Percentiles rank a stretch among this genome's conserved stretches.
Conservation (phyloP, 2,113 vertebrate species). For the Pyxicephalus adspersus region DNA sequence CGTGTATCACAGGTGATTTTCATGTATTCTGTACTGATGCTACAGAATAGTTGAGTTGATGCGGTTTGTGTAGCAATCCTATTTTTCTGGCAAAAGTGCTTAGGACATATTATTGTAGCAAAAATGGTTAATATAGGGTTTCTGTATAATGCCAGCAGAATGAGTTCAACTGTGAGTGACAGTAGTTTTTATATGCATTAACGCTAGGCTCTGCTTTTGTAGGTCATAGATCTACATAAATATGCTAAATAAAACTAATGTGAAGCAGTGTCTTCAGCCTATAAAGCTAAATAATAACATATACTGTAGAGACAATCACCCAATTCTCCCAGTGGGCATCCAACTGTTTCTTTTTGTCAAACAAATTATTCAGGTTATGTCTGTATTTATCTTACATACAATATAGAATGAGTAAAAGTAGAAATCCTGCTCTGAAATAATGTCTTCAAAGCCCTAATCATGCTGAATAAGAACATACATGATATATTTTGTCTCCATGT, state of each 20-base stretch:
- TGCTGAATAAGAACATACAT: too few relatives aligned
- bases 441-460: too few relatives aligned
- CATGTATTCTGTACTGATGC: not conserved
- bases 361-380: too few relatives aligned
- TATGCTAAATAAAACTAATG: conserved; percentile 27
- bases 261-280: not conserved
- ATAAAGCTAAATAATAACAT: not conserved
- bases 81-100: not conserved
- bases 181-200: conserved; percentile 27
- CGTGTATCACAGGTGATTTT: not conserved
- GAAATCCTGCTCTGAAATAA: too few relatives aligned
- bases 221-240: conserved; percentile 38
- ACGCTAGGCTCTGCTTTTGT: conserved; percentile 30
- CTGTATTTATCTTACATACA: too few relatives aligned
- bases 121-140: not conserved
- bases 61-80: not conserved
- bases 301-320: not conserved
- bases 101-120: not conserved
- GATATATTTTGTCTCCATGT: too few relatives aligned
- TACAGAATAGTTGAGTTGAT: not conserved
- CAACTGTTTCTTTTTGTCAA: not conserved
- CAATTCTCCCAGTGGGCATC: not conserved
- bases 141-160: not conserved
- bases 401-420: too few relatives aligned
- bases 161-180: conserved; percentile 12